phyloP scores from a whole-genome alignment of 2,113 vertebrate genomes.

The Megaptera novaeangliae region DNA sequence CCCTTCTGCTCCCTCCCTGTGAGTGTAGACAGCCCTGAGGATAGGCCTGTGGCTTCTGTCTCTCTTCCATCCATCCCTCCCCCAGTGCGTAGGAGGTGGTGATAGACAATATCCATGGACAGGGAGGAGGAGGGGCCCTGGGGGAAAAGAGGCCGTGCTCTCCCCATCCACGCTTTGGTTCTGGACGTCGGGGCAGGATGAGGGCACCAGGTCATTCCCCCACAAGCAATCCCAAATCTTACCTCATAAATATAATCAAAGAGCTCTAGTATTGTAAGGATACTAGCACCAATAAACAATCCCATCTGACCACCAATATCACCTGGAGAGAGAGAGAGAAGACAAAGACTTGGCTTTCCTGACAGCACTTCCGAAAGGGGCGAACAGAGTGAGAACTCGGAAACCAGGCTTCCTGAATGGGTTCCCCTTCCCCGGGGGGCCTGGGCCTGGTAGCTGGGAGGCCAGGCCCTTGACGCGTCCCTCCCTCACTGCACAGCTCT shows the following conservation, averaged over 20 bases:
- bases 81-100: neutral
- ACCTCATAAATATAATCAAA: constrained; percentile 99
- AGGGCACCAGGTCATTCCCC: neutral
- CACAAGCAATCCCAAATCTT: constrained; percentile 34
- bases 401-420: neutral
- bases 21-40: neutral
- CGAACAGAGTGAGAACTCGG: rapidly evolving
- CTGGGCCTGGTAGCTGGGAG: neutral
- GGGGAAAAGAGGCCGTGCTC: neutral
- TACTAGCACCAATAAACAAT: constrained; percentile 97
- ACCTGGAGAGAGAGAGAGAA: constrained; percentile 81
- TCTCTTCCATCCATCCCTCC: rapidly evolving
- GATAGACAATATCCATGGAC: neutral
- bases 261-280: constrained; percentile 97
- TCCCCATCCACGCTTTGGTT: rapidly evolving
- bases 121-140: neutral
- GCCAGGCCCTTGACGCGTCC: neutral
- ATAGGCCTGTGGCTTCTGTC: rapidly evolving
- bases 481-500: neutral
- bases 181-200: neutral
- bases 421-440: rapidly evolving
- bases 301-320: constrained; percentile 99
- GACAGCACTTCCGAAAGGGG: neutral
- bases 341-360: neutral
- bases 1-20: neutral